Base-by-base conservation (phyloP, 2,888 invertebrate genomes). In the Eudemis profundana region DNA sequence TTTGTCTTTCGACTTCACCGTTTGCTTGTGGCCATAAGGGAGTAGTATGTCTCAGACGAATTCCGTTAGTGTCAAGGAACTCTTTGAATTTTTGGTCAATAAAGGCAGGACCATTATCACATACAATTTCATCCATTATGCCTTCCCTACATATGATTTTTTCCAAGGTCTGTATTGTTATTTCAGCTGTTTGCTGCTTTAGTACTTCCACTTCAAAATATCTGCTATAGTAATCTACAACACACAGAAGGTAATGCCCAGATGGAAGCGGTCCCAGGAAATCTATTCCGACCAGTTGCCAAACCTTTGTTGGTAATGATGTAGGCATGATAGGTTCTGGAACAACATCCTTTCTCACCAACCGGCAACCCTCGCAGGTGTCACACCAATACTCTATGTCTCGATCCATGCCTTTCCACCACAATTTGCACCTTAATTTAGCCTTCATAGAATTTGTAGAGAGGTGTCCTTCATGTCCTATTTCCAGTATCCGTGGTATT, bases 191-290 rank as follows among this genome's bases (percentile, higher is more conserved):
- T 10, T 14, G 57, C 10, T 46, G n/a, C 10, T 40, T 64, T 0
- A 40, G 0, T 21, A 65, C 50, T 53, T 68, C 53, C 8, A 66
- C 53, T 46, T 66, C 63, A 21, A 36, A 40, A 19, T 66, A 67
- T 14, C 66, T 53, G 33, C 57, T 69, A 23, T 69, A 69, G 12
- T 67, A 67, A n/a, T 67, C 67, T 0, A 67, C 33, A 19, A 65
- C 8, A 33, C 65, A 21, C 4, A 65, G 40, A 2, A 69, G 10
- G 40, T 69, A 67, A 33, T 67, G 54, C 2, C 61, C 60, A 10
- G 60, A 57, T 10, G 66, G 68, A 19, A 69, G 33, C 2, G 67
- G 68, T 29, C 68, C 63, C 0, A 68, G 21, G 7, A 49, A 63
- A 42, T 68, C 68, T 2, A 64, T 67, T 10, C 61, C 63, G 10